Percentiles rank a stretch among this genome's conserved stretches.
Conservation (phyloP, 2,797 vertebrate species). For the Microtus californicus region DNA sequence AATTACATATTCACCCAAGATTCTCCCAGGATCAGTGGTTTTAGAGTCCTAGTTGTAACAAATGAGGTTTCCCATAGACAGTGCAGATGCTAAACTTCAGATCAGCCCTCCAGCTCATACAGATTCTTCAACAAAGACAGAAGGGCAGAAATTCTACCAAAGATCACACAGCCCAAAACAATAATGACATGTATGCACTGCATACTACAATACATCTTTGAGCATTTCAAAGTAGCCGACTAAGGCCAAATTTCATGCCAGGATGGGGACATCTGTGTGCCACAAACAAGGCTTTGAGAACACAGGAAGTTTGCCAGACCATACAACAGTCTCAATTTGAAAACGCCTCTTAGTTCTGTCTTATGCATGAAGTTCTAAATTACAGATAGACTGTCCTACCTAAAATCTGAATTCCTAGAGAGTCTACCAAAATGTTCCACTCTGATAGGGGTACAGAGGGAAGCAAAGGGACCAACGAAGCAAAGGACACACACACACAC, state of each 20-base stretch:
- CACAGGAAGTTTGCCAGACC: not conserved
- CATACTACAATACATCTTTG: not conserved
- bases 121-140: not conserved
- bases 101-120: not conserved
- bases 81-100: not conserved
- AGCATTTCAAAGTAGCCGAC: conserved; percentile 12
- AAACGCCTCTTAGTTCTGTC: conserved; percentile 38
- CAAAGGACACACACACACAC: not conserved
- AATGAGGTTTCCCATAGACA: not conserved
- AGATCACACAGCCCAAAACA: not conserved
- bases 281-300: not conserved
- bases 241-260: conserved; percentile 44
- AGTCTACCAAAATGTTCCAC: conserved; percentile 37
- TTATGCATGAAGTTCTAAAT: conserved; percentile 32
- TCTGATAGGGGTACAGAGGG: not conserved
- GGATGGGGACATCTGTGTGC: not conserved
- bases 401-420: conserved; percentile 64
- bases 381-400: conserved; percentile 11
- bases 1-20: not conserved
- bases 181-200: not conserved
- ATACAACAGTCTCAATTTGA: not conserved
- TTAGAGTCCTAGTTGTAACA: not conserved
- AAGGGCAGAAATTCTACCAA: conserved; percentile 18
- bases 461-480: not conserved
- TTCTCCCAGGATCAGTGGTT: not conserved